Evolutionary conservation across 2,797 vertebrate species (phyloP).

Genomic region (Sebastes taczanowskii): DNA sequence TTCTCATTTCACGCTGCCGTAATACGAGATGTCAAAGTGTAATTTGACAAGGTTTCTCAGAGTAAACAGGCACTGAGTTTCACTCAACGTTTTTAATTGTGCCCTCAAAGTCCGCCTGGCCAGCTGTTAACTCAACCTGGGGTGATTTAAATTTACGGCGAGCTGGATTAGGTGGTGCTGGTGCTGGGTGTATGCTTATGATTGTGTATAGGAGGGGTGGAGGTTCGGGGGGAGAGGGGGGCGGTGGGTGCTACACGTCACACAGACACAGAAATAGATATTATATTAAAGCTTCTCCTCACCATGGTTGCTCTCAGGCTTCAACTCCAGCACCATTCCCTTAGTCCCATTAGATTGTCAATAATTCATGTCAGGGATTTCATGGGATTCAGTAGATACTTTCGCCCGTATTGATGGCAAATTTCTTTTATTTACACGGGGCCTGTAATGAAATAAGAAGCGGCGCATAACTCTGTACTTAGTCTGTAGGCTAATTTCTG

Average conservation of each 20-base stretch:
- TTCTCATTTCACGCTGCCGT: constrained; percentile 52
- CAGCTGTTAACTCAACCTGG: constrained; percentile 34
- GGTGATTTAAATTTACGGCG: constrained; percentile 13
- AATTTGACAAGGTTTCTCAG: constrained; percentile 70
- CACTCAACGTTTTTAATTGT: constrained; percentile 32
- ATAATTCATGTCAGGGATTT: constrained; percentile 92
- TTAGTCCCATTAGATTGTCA: constrained; percentile 89
- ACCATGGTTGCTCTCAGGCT: constrained; percentile 85
- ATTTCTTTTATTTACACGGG: constrained; percentile 88
- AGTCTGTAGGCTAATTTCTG: constrained; percentile 84
- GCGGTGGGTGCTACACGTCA: constrained; percentile 28
- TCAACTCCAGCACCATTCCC: constrained; percentile 84
- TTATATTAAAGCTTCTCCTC: constrained; percentile 83
- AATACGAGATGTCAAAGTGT: constrained; percentile 69
- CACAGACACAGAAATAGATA: constrained; percentile 80
- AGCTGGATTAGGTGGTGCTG: neutral
- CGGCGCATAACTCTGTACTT: constrained; percentile 80
- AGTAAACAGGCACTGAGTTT: constrained; percentile 60
- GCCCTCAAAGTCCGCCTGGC: constrained; percentile 22
- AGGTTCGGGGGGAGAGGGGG: neutral
- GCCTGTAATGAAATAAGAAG: constrained; percentile 86
- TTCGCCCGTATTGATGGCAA: constrained; percentile 88
- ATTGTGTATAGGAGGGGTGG: neutral
- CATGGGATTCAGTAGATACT: constrained; percentile 88
- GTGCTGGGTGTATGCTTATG: neutral